Conservation (phyloP, 2,888 invertebrate species). For the Leucoma salicis region DNA sequence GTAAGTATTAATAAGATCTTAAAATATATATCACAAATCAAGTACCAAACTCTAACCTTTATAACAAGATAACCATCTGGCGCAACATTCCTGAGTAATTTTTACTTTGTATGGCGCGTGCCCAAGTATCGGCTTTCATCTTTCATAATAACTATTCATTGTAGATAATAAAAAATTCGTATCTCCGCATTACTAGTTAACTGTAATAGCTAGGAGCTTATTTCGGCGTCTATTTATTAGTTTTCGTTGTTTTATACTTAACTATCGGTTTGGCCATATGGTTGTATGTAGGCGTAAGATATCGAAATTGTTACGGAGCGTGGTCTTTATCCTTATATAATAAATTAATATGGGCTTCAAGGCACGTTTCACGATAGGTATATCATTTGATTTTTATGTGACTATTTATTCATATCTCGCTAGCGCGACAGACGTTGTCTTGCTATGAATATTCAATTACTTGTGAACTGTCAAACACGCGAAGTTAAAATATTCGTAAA, state of each 20-base stretch:
- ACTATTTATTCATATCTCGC: background rate
- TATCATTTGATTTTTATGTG: background rate
- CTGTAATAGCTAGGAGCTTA: conserved; percentile 40
- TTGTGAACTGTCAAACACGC: too few relatives aligned
- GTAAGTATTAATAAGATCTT: too few relatives aligned
- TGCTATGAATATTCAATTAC: too few relatives aligned
- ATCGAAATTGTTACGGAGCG: conserved; percentile 12
- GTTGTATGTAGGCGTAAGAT: conserved; percentile 31
- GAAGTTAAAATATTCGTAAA: too few relatives aligned
- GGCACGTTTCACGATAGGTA: background rate
- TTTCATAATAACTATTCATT: conserved; percentile 35
- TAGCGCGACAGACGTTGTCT: too few relatives aligned
- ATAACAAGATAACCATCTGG: conserved; percentile 33
- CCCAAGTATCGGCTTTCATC: conserved; percentile 35
- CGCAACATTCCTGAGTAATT: conserved; percentile 35
- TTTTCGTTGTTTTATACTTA: conserved; percentile 30
- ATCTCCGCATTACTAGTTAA: conserved; percentile 34
- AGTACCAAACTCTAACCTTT: conserved; percentile 9
- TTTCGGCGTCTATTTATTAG: conserved; percentile 37
- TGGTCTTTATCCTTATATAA: conserved; percentile 5
- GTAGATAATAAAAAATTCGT: conserved; percentile 35
- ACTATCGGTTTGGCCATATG: conserved; percentile 38
- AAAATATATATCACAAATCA: background rate
- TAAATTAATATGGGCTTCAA: conserved; percentile 1
- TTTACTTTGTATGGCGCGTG: conserved; percentile 31